These are phyloP conservation scores for Anarrhichthys ocellatus DNA, from an alignment of 2,113 vertebrate species.

Conservation along the genomic window DNA sequence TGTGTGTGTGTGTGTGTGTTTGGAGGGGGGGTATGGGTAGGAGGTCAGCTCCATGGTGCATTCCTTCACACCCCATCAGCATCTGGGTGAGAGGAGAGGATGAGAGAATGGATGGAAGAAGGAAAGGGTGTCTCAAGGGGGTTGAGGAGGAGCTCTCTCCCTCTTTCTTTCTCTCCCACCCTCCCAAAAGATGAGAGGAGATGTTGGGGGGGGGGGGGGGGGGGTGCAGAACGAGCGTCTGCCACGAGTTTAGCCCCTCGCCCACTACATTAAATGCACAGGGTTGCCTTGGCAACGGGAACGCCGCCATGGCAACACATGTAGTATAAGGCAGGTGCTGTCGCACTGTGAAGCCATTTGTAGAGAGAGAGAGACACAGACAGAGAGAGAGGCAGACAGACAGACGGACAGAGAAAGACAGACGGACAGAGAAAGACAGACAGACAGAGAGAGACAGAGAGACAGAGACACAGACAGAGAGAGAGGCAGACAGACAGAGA, in stretches of 20 bases:
- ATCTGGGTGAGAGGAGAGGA: slow-evolving; percentile 79
- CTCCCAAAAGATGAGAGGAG: slow-evolving; percentile 19
- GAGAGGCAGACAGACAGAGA: slow-evolving; percentile 12
- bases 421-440: too few relatives aligned
- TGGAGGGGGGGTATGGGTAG: slow-evolving; percentile 31
- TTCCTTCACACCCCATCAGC: slow-evolving; percentile 88
- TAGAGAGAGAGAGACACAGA: slow-evolving; percentile 63
- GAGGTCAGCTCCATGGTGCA: slow-evolving; percentile 80
- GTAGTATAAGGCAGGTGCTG: slow-evolving; percentile 84
- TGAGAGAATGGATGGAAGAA: slow-evolving; percentile 47
- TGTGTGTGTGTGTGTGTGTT: slow-evolving; percentile 3
- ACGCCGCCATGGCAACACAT: slow-evolving; percentile 82
- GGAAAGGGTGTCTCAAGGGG: slow-evolving; percentile 79
- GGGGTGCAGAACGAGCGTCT: slow-evolving; percentile 47
- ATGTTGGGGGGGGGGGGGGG: background rate
- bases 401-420: background rate
- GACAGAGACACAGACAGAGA: too few relatives aligned
- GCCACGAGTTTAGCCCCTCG: slow-evolving; percentile 69
- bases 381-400: slow-evolving; percentile 2
- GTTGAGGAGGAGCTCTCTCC: slow-evolving; percentile 57
- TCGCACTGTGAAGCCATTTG: slow-evolving; percentile 88
- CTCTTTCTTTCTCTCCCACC: background rate
- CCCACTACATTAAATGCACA: slow-evolving; percentile 75
- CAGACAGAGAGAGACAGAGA: too few relatives aligned
- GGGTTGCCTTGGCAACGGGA: slow-evolving; percentile 75